Evolutionary conservation across 2,797 vertebrate genomes (phyloP), one percentile per base, ranked within the genome.

Genomic region (Fistularia tabacaria): DNA sequence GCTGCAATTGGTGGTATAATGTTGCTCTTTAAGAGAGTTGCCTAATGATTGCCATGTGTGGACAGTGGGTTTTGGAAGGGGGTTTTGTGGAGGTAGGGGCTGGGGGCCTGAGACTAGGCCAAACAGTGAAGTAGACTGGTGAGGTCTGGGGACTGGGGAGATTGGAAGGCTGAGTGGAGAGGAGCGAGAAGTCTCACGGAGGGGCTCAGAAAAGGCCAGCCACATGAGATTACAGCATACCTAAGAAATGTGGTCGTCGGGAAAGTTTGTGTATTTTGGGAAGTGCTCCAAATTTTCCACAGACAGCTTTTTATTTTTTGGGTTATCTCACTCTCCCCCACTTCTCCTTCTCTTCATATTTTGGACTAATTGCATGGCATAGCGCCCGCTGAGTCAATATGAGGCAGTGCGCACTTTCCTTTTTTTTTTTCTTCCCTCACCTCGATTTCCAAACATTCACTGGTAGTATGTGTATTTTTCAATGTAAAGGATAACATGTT

Each of bases 141-240:
- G 80, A 85, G 77, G 84, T 84, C 79, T 86, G 73, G 80, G 81
- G 36, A 51, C 64, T 63, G 76, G 77, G 76, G 76, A 64, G 77
- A 68, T 82, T 81, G 83, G 81, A 85, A 88, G 86, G 79, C 81
- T 58, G 74, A 84, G 84, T 39, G 73, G 71, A 79, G 85, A 84
- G 82, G 68, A 80, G 79, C 84, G 73, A 56, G 73, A 53, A 76
- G 81, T 78, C 81, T 85, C 84, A 81, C 76, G 7, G 81, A 88
- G 9, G 85, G 87, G 90, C 87, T 86, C 66, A 70, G 76, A 77
- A 85, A 85, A 88, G 89, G 84, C 88, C 87, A 90, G 84, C 88
- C 87, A 88, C 89, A 84, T 62, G 85, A 88, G 90, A 92, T 93
- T 90, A 91, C 89, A 78, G 55, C 89, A 92, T 89, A 77, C 76